Evolutionary conservation across 2,888 invertebrate species (phyloP).

Genomic region (Eupithecia dodoneata): DNA sequence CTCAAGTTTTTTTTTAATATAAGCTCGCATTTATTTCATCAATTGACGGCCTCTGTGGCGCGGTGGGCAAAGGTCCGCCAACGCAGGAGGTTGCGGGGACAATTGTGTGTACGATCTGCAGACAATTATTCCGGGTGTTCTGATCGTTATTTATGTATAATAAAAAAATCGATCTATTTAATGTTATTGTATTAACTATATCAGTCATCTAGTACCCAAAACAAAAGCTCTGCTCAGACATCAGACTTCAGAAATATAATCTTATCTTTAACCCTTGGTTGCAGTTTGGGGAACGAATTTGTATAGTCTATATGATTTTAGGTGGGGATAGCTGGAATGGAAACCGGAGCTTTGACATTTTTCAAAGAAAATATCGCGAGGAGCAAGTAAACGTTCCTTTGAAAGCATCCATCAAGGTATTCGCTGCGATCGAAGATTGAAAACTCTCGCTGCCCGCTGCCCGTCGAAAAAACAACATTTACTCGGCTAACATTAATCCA

Average conservation of each 20-base stretch:
- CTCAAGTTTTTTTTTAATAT: slow-evolving; percentile 1
- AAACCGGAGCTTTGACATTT: not conserved
- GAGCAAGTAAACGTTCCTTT: not conserved
- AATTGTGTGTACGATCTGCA: too few species aligned
- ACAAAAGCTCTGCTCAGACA: not conserved
- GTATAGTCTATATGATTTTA: not conserved
- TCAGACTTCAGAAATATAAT: not conserved
- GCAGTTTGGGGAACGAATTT: not conserved
- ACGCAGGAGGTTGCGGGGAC: too few species aligned
- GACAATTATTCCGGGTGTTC: too few species aligned
- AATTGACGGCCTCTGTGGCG: too few species aligned
- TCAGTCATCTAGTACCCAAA: too few species aligned
- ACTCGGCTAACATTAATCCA: too few species aligned
- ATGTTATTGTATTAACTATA: too few species aligned
- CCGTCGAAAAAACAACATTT: not conserved
- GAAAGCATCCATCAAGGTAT: not conserved
- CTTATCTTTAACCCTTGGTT: not conserved
- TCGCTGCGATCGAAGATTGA: not conserved
- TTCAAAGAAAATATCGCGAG: not conserved
- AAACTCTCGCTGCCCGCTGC: not conserved
- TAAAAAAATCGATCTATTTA: too few species aligned
- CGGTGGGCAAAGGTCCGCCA: too few species aligned
- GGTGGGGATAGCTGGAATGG: not conserved
- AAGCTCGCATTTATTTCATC: not conserved
- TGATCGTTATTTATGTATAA: too few species aligned